Percentiles rank a stretch among this genome's conserved stretches.
These are phyloP conservation scores for Dasypogon diadema DNA, from an alignment of 2,888 invertebrate species.

Conservation along the genomic window DNA sequence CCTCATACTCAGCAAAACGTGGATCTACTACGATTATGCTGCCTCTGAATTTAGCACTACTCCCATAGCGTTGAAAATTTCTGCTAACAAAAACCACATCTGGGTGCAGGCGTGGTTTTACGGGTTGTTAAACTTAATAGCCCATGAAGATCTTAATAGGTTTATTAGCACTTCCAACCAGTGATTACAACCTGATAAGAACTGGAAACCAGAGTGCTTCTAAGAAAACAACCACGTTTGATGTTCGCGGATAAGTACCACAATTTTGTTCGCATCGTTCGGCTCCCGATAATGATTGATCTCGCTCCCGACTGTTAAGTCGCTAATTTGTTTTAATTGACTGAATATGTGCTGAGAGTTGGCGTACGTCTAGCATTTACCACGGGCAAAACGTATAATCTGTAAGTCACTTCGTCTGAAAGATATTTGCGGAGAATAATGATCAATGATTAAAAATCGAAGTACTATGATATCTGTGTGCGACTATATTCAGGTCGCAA, in stretches of 20 bases:
- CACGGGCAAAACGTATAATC: no score
- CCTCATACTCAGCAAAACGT: no score
- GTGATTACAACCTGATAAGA: constrained; percentile 35
- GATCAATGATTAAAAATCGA: no score
- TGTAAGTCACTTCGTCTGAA: no score
- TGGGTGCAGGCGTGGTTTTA: constrained; percentile 9
- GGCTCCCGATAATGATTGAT: neutral
- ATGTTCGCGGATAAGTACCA: neutral
- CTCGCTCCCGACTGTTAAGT: neutral
- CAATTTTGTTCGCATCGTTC: constrained; percentile 3
- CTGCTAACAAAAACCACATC: neutral
- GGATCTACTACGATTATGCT: no score
- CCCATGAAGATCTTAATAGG: constrained; percentile 27
- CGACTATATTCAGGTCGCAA: no score
- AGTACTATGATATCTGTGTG: no score
- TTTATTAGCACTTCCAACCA: constrained; percentile 23
- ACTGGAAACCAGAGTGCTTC: constrained; percentile 22
- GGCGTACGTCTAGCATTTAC: no score
- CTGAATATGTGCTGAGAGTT: neutral
- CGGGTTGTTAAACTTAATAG: constrained; percentile 14
- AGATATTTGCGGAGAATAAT: no score
- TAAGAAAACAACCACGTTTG: constrained; percentile 21
- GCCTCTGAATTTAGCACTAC: neutral
- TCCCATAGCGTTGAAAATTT: neutral
- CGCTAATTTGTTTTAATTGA: neutral